These are phyloP conservation scores for Desmodus rotundus DNA, from an alignment of 2,113 vertebrate genomes.

Conservation along the genomic window DNA sequence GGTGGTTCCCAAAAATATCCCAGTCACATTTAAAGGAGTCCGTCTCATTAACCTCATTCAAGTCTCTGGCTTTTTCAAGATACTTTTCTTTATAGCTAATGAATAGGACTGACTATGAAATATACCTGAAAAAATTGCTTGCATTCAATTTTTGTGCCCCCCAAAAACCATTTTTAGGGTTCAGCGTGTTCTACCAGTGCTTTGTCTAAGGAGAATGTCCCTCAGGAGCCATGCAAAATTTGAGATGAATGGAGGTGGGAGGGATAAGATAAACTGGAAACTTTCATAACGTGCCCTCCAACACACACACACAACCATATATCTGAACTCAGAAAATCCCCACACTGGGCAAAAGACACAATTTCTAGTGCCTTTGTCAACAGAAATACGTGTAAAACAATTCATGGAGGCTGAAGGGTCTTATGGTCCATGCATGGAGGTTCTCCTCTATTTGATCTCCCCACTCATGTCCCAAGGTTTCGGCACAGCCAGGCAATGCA, in stretches of 20 bases:
- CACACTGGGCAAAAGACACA: background rate
- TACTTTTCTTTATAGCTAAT: conserved; percentile 30
- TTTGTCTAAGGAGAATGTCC: background rate
- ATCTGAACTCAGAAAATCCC: background rate
- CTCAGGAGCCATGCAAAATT: background rate
- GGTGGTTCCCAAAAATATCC: background rate
- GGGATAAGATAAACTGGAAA: background rate
- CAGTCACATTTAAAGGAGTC: conserved; percentile 1
- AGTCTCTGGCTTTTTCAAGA: conserved; percentile 1
- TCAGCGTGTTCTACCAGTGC: background rate
- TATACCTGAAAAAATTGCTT: background rate
- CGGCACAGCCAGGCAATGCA: background rate
- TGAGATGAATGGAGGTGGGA: background rate
- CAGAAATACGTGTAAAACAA: background rate
- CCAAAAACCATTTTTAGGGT: background rate
- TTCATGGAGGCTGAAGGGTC: background rate
- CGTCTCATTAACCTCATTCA: conserved; percentile 27
- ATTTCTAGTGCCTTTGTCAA: conserved; percentile 20
- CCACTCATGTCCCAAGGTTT: background rate
- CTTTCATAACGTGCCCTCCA: background rate
- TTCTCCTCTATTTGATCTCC: background rate
- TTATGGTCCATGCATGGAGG: background rate
- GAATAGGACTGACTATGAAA: background rate
- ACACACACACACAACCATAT: background rate
- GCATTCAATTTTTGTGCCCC: background rate